Percentiles rank a stretch among this genome's conserved stretches.
Conservation (phyloP, 1,140 invertebrate species). For the Colletes latitarsis region DNA sequence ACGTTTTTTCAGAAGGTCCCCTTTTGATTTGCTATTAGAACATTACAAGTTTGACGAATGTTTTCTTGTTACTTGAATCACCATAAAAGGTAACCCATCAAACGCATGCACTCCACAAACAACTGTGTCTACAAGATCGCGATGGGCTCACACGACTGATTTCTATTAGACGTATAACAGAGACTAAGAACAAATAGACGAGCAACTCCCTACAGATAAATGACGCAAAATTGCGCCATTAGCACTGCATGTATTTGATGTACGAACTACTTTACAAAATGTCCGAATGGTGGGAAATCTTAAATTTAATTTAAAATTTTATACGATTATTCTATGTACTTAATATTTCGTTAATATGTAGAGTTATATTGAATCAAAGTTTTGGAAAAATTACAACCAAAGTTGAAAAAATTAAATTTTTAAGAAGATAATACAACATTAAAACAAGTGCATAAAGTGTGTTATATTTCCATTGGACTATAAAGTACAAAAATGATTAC, state of each 20-base stretch:
- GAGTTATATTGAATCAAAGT: too few relatives aligned
- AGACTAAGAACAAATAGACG: neutral
- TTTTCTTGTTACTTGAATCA: conserved; percentile 73
- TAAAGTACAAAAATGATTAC: too few relatives aligned
- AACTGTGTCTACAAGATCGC: conserved; percentile 17
- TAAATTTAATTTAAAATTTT: neutral
- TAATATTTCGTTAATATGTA: too few relatives aligned
- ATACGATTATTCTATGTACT: neutral
- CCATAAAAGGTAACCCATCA: conserved; percentile 79
- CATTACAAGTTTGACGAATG: conserved; percentile 68
- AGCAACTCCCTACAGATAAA: neutral
- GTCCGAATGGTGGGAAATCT: neutral
- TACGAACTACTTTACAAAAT: neutral
- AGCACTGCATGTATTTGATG: neutral
- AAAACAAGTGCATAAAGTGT: too few relatives aligned
- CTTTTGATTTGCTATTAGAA: conserved; percentile 52
- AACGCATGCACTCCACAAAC: conserved; percentile 51
- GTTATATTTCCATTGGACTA: too few relatives aligned
- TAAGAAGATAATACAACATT: too few relatives aligned
- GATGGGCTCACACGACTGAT: conserved; percentile 5
- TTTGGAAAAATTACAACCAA: too few relatives aligned
- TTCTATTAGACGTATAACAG: neutral
- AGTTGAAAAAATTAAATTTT: too few relatives aligned
- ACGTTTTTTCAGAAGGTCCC: conserved; percentile 33
- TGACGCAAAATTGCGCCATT: too few relatives aligned